A percentile compares a stretch with the other conserved stretches of the same genome.
Evolutionary conservation across 1,140 invertebrate species (phyloP).

Genomic region (Pogonognathellus flavescens): DNA sequence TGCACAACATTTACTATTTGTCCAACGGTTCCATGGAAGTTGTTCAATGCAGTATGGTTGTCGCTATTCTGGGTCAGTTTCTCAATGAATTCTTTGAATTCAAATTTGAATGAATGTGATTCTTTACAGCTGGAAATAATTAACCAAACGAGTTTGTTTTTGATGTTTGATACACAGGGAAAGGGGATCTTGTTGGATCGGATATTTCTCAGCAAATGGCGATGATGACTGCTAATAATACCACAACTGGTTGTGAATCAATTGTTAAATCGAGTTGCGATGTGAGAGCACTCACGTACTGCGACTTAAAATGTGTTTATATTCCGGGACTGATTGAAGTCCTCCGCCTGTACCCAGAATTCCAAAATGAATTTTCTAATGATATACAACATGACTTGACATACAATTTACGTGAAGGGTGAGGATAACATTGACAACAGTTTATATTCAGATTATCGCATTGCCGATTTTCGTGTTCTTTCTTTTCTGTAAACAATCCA

Average conservation of each 20-base stretch:
- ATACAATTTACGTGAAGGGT: constrained; percentile 94
- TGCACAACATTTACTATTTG: constrained; percentile 95
- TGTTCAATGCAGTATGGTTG: constrained; percentile 97
- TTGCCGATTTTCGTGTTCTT: background rate
- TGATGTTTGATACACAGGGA: constrained; percentile 76
- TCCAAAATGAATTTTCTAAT: constrained; percentile 88
- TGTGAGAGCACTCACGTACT: constrained; percentile 79
- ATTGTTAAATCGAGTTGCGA: constrained; percentile 94
- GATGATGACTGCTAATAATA: too few relatives aligned
- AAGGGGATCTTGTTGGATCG: constrained; percentile 95
- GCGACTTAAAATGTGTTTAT: constrained; percentile 94
- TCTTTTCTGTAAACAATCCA: background rate
- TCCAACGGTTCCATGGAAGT: constrained; percentile 99
- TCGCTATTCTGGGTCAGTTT: constrained; percentile 93
- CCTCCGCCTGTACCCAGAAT: constrained; percentile 91
- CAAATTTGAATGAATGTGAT: too few relatives aligned
- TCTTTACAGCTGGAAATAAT: too few relatives aligned
- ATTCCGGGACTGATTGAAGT: constrained; percentile 92
- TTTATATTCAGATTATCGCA: background rate
- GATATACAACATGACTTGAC: constrained; percentile 96
- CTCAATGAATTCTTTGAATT: background rate
- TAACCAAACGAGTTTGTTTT: too few relatives aligned
- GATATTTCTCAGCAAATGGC: constrained; percentile 79
- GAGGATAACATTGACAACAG: constrained; percentile 73
- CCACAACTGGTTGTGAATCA: constrained; percentile 77